Evolutionary conservation across 2,797 vertebrate genomes (phyloP), one percentile per base, ranked within the genome.

Genomic region (Fistularia commersonii): DNA sequence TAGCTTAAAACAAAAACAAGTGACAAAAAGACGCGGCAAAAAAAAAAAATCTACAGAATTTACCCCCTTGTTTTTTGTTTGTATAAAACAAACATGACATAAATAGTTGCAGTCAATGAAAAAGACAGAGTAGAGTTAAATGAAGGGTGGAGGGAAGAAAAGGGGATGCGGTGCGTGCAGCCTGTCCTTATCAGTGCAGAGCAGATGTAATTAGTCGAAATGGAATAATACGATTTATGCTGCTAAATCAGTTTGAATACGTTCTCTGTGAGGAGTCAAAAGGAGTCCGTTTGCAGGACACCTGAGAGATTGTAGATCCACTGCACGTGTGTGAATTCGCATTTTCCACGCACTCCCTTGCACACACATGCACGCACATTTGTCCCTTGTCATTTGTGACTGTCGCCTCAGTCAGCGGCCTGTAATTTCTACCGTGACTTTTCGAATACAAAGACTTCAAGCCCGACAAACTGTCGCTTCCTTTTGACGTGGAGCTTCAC

Each of bases 171-270:
- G 6, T 48, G 35, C 14, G 32, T 56, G 33, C 40, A 65, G 57
- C 23, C 41, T 50, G 51, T 65, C 49, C 52, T 35, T 54, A 8
- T 60, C 57, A 43, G 67, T 60, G 51, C 47, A 47, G 53, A 74
- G 72, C 45, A 80, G 62, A 87, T 87, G 61, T 35, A 46, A 88
- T 91, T 84, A 86, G 64, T 36, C 12, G 0, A 81, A 87, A 86
- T 85, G 57, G 43, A 80, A 54, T 90, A 87, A 90, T 72, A 76
- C 3, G 48, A 87, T 90, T 89, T 86, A 77, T 68, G 51, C 70
- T n/a, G 12, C 76, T 87, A 87, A 89, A 77, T 79, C 48, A 54
- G 67, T 87, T 82, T 68, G 61, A 62, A 59, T 45, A 1, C 46
- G 39, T 72, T 72, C 54, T 64, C 45, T 66, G 69, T 65, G 54